Conservation (phyloP, 2,797 vertebrate genomes). For the Molossus alvarezi region DNA sequence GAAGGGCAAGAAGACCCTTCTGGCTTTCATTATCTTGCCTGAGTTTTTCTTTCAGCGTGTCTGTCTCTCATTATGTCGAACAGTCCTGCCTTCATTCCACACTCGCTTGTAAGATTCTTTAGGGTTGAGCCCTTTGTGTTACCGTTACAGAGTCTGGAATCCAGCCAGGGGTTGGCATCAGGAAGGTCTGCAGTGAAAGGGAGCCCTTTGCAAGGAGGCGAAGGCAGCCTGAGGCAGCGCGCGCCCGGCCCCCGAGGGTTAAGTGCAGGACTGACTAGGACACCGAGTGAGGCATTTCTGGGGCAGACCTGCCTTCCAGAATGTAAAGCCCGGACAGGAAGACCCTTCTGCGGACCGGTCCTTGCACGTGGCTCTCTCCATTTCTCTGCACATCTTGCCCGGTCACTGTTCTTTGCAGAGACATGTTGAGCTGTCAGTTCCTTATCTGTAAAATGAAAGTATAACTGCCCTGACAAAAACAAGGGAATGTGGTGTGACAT, state of each 20-base stretch:
- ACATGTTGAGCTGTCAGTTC: neutral
- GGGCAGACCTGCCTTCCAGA: neutral
- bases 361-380: neutral
- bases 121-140: constrained; percentile 17
- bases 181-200: neutral
- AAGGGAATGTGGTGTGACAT: neutral
- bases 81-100: constrained; percentile 20
- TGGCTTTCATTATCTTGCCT: constrained; percentile 76
- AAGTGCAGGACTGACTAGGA: neutral
- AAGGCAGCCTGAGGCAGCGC: neutral
- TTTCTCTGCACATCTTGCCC: neutral
- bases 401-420: neutral
- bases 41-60: neutral
- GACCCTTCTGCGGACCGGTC: neutral
- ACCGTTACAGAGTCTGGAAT: neutral
- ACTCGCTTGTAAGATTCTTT: constrained; percentile 17
- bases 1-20: neutral
- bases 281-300: neutral
- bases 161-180: neutral
- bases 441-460: constrained; percentile 17
- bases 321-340: neutral
- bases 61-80: constrained; percentile 64
- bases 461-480: neutral
- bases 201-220: neutral
- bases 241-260: neutral